Base-by-base conservation (phyloP, 1,140 invertebrate species). In the Dicyema japonicum region DNA sequence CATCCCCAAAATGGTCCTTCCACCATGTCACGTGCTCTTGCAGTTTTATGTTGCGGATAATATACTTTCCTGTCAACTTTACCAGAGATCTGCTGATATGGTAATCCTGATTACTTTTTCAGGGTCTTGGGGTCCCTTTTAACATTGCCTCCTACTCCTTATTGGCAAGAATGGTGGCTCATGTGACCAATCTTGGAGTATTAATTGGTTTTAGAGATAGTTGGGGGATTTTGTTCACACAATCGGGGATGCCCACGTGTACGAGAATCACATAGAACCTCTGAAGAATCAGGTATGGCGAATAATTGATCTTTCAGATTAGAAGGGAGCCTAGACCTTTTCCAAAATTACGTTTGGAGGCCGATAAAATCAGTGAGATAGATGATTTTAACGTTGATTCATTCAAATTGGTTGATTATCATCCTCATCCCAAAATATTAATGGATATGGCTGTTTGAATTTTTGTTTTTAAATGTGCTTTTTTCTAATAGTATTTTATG, bases 61-160 rank as follows among this genome's bases (percentile, higher is more conserved):
- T 4, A 3, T 3, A 38, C 36, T 64, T 56, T 82, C 71, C 3
- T 90, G 76, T 44, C 67, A 80, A 38, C 46, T 97, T 32, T 92
- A 90, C 47, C 85, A 97, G 54, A 58, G 85, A 40, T 88, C 78
- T 33, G 82, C 74, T 11, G 85, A 97, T 50, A 75, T 97, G 66
- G 59, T 59, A 40, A 36, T 24, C 22, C 3, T 24, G 16, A 22
- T 12, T n/a, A n/a, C n/a, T n/a, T n/a, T n/a, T 22, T 9, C n/a
- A 9, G 5, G 15, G 80, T 5, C 54, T 97, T 2, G 85, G 85
- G 13, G 80, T 94, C 2, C 85, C 85, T 12, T 97, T 94, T 43
- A 97, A 97, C 46, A 85, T 97, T 39, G 82, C 85, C 11, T 88
- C 75, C 33, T 94, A 97, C 56, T 64, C 80, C 2, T 43, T 94